phyloP scores from a whole-genome alignment of 2,888 invertebrate species.

The Latheticus oryzae region DNA sequence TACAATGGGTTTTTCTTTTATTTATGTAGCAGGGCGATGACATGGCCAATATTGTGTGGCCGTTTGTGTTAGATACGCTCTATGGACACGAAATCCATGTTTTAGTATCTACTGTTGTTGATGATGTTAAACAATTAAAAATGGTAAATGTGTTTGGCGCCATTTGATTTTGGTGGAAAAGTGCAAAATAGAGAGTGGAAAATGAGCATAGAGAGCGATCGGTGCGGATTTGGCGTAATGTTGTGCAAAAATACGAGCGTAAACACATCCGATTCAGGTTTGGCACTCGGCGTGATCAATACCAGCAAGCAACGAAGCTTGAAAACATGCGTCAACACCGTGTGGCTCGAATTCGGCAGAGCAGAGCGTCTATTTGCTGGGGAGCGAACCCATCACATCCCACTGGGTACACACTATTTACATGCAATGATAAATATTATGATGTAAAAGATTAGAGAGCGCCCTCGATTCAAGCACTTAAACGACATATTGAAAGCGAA shows the following conservation, averaged over 20 bases:
- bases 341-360: slow-evolving; percentile 44
- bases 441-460: slow-evolving; percentile 58
- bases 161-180: slow-evolving; percentile 17
- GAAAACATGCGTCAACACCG: slow-evolving; percentile 73
- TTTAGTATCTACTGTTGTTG: too few species aligned
- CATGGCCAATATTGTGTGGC: slow-evolving; percentile 61
- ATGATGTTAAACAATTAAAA: too few species aligned
- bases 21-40: slow-evolving; percentile 60
- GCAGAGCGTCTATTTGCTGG: slow-evolving; percentile 40
- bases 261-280: slow-evolving; percentile 56
- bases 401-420: slow-evolving; percentile 66
- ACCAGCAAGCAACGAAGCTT: slow-evolving; percentile 70
- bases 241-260: slow-evolving; percentile 47
- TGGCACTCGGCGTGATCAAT: slow-evolving; percentile 67
- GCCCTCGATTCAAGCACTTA: slow-evolving; percentile 52
- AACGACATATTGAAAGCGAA: slow-evolving; percentile 56
- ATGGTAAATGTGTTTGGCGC: too few species aligned
- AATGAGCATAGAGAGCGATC: slow-evolving; percentile 38
- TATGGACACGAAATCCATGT: slow-evolving; percentile 36
- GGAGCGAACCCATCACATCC: slow-evolving; percentile 51
- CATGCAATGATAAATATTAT: slow-evolving; percentile 63
- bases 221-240: slow-evolving; percentile 40
- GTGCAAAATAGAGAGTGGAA: slow-evolving; percentile 31
- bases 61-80: slow-evolving; percentile 56
- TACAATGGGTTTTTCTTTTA: slow-evolving; percentile 50